Percentiles rank a stretch among this genome's conserved stretches.
Evolutionary conservation across 2,888 invertebrate species (phyloP).

Genomic region (Dasypogon diadema): DNA sequence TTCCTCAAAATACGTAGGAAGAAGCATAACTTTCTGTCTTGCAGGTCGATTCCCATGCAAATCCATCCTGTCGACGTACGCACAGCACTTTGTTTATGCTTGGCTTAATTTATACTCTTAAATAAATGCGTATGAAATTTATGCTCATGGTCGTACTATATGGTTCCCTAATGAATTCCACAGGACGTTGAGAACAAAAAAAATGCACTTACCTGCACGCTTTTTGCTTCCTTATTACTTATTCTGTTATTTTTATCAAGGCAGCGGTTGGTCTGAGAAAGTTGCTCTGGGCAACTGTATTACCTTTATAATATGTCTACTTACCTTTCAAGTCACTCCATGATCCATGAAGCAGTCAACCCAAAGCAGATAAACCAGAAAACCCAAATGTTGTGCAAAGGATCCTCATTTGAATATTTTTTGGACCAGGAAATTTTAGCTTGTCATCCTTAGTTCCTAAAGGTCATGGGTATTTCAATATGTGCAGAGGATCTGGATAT

Average conservation of each 20-base stretch:
- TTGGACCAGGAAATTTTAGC: slow-evolving; percentile 49
- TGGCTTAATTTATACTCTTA: slow-evolving; percentile 31
- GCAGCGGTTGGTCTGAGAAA: slow-evolving; percentile 20
- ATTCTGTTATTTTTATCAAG: slow-evolving; percentile 3
- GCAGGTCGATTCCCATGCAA: slow-evolving; percentile 7
- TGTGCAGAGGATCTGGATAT: not conserved
- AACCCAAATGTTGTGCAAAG: not conserved
- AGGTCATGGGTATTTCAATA: too few relatives aligned
- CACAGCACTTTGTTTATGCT: slow-evolving; percentile 25
- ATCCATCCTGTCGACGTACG: not conserved
- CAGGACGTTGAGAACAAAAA: not conserved
- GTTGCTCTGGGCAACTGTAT: not conserved
- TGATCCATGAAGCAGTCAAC: not conserved
- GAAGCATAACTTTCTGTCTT: not conserved
- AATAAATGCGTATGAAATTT: slow-evolving; percentile 41
- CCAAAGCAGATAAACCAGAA: slow-evolving; percentile 1
- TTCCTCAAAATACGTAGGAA: not conserved
- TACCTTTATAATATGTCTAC: not conserved
- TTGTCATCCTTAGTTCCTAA: slow-evolving; percentile 2
- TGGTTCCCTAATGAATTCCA: slow-evolving; percentile 32
- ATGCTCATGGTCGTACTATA: slow-evolving; percentile 12
- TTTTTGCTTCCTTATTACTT: slow-evolving; percentile 25
- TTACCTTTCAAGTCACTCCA: not conserved
- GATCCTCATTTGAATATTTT: slow-evolving; percentile 54
- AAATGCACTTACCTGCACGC: slow-evolving; percentile 15